Percentiles rank a stretch among this genome's conserved stretches.
These are phyloP conservation scores for Brachyistius frenatus DNA, from an alignment of 2,113 vertebrate species.

Conservation along the genomic window DNA sequence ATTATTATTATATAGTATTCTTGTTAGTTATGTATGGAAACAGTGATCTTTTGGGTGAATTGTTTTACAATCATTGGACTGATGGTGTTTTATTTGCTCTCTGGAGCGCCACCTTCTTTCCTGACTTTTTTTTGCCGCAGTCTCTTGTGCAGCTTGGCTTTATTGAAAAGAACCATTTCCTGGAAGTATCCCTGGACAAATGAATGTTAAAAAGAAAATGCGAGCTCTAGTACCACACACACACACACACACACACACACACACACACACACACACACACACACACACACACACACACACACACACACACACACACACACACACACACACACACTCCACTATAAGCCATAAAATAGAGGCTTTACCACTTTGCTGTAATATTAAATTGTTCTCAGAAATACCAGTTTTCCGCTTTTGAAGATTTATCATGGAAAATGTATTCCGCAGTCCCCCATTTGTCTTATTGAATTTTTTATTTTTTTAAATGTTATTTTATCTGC, in stretches of 20 bases:
- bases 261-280: too few relatives aligned
- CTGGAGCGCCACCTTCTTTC: neutral
- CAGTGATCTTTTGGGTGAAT: too few relatives aligned
- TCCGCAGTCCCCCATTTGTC: slow-evolving; percentile 35
- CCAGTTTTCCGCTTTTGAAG: slow-evolving; percentile 9
- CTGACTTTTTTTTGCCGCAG: neutral
- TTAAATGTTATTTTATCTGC: slow-evolving; percentile 54
- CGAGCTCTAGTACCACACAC: neutral
- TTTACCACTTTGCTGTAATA: slow-evolving; percentile 19
- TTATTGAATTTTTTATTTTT: slow-evolving; percentile 52
- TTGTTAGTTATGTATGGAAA: too few relatives aligned
- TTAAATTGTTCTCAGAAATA: slow-evolving; percentile 25
- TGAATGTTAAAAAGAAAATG: too few relatives aligned
- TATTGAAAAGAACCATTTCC: neutral
- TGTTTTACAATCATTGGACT: neutral
- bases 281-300: too few relatives aligned
- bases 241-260: neutral
- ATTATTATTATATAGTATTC: too few relatives aligned
- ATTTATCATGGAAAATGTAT: slow-evolving; percentile 49
- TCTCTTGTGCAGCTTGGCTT: neutral
- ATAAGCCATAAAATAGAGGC: slow-evolving; percentile 30
- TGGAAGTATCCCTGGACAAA: neutral
- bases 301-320: too few relatives aligned
- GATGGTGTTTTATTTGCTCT: neutral
- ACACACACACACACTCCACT: neutral